phyloP scores from a whole-genome alignment of 2,113 vertebrate genomes.

The Clarias macrocephalus region DNA sequence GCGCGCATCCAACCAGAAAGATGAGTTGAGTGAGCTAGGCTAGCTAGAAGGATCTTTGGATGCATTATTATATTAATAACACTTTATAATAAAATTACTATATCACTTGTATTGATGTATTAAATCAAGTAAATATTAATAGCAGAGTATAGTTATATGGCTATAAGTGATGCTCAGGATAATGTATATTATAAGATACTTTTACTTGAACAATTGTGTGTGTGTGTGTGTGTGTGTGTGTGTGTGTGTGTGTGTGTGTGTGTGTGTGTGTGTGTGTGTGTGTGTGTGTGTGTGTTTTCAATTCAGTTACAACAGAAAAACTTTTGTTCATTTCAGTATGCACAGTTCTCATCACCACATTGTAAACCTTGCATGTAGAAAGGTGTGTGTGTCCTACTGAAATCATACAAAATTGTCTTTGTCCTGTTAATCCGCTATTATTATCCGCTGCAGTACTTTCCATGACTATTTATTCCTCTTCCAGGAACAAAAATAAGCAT shows the following conservation, averaged over 20 bases:
- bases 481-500: not conserved
- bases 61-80: not conserved
- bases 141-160: too few species aligned
- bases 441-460: not conserved
- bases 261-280: too few species aligned
- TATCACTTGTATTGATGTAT: not conserved
- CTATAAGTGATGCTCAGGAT: not conserved
- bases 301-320: not conserved
- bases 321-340: not conserved
- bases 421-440: not conserved
- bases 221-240: too few species aligned
- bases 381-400: not conserved
- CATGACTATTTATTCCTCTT: not conserved
- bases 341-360: not conserved
- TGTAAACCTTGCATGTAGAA: not conserved
- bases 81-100: not conserved
- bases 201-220: not conserved
- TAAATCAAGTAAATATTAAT: too few species aligned
- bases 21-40: not conserved
- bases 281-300: too few species aligned
- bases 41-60: not conserved
- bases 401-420: not conserved
- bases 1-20: not conserved
- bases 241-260: too few species aligned
- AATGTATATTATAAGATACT: not conserved